Percentiles rank a stretch among this genome's conserved stretches.
Conservation (phyloP, 2,888 invertebrate species). For the Pardosa pseudoannulata region DNA sequence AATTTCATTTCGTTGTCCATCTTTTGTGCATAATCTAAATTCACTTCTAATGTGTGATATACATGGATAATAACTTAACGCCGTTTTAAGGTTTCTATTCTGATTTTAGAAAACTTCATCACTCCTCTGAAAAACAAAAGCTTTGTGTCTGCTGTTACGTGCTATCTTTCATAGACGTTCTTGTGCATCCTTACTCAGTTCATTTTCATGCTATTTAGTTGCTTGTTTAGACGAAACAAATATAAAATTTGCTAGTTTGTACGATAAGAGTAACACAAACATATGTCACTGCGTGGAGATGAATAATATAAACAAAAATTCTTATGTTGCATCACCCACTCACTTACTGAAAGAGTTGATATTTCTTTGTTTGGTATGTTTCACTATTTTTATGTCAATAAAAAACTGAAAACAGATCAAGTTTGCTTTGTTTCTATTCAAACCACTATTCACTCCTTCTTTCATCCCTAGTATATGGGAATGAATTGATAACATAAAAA, state of each 20-base stretch:
- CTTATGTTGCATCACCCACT: neutral
- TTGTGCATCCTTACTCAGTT: neutral
- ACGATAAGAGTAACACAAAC: neutral
- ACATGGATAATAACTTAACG: too few species aligned
- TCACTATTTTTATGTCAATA: slow-evolving; percentile 6
- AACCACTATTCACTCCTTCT: too few species aligned
- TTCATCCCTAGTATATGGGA: too few species aligned
- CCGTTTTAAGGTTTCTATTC: neutral
- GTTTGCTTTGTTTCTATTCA: too few species aligned
- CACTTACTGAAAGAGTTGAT: neutral
- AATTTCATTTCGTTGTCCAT: too few species aligned
- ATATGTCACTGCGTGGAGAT: neutral
- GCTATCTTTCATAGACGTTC: neutral
- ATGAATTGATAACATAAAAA: too few species aligned
- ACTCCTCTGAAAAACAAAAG: too few species aligned
- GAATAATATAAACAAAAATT: neutral
- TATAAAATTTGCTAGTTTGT: neutral
- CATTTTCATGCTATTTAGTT: neutral
- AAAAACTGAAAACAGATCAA: neutral
- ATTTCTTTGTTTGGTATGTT: neutral
- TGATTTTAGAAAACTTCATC: neutral
- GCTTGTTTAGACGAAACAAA: neutral
- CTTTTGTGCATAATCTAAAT: too few species aligned
- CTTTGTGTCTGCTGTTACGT: too few species aligned
- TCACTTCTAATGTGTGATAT: too few species aligned